Conservation (phyloP, 2,797 vertebrate species). For the Emys orbicularis region DNA sequence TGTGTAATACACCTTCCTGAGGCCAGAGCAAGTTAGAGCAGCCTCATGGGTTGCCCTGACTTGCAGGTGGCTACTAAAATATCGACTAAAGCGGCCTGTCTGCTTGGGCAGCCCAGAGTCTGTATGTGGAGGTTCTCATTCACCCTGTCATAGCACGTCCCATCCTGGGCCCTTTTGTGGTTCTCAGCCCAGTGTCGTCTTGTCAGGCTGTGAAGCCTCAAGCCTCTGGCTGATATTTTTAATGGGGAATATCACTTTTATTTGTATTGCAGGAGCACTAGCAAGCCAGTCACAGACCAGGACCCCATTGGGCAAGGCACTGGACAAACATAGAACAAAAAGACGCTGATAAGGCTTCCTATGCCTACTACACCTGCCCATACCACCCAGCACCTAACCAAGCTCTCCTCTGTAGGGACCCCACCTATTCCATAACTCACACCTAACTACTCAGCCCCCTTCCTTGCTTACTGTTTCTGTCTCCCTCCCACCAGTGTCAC, state of each 20-base stretch:
- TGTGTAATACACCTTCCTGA: too few species aligned
- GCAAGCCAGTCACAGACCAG: neutral
- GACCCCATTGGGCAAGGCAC: rapidly evolving
- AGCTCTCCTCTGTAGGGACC: neutral
- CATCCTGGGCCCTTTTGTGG: neutral
- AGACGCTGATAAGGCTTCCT: neutral
- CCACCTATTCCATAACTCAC: neutral
- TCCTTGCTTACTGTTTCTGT: neutral
- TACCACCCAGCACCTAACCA: neutral
- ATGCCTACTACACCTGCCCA: neutral
- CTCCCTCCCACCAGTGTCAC: neutral
- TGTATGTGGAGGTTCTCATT: neutral
- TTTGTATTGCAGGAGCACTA: neutral
- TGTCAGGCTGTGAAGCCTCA: neutral
- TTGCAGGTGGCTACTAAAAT: too few species aligned
- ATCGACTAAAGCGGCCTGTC: too few species aligned
- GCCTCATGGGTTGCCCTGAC: too few species aligned
- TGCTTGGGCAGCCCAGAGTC: neutral
- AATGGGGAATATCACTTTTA: neutral
- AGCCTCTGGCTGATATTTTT: neutral
- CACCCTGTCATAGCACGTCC: neutral
- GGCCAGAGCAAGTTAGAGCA: neutral
- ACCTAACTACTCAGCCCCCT: neutral
- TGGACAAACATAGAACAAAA: neutral
- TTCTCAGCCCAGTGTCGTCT: neutral